These are phyloP conservation scores for Saturnia pavonia DNA, from an alignment of 2,888 invertebrate genomes.

Conservation along the genomic window DNA sequence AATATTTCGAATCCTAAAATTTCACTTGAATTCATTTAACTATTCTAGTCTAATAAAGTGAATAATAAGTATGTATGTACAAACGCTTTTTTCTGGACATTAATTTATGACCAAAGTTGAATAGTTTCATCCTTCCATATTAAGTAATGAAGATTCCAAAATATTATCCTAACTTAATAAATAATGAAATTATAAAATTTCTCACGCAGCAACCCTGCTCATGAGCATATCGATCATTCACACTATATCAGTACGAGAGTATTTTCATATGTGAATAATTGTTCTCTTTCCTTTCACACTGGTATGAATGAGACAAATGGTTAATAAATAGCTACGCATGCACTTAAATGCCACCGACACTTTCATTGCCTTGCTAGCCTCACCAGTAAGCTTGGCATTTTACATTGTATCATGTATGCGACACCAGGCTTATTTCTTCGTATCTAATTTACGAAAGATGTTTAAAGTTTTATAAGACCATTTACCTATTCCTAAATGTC, in stretches of 20 bases:
- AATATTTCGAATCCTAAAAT: too few relatives aligned
- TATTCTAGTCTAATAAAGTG: neutral
- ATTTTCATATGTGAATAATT: neutral
- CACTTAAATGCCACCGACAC: neutral
- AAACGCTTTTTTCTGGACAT: neutral
- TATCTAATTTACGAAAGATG: neutral
- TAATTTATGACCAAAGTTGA: neutral
- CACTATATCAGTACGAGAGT: neutral
- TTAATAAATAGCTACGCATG: neutral
- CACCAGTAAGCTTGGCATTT: neutral
- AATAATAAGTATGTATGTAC: neutral
- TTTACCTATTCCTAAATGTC: neutral
- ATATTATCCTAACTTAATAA: too few relatives aligned
- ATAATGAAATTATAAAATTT: neutral
- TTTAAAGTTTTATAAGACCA: neutral
- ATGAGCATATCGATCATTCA: conserved; percentile 2
- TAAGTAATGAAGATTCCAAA: neutral
- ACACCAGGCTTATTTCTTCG: neutral
- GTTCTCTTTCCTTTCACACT: conserved; percentile 1
- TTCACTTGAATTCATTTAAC: too few relatives aligned
- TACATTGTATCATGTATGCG: neutral
- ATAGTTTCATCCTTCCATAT: neutral
- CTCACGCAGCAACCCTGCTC: neutral
- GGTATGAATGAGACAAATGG: neutral
- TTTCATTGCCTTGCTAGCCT: neutral